Conservation (phyloP, 2,113 vertebrate genomes). For the Percina caprodes region DNA sequence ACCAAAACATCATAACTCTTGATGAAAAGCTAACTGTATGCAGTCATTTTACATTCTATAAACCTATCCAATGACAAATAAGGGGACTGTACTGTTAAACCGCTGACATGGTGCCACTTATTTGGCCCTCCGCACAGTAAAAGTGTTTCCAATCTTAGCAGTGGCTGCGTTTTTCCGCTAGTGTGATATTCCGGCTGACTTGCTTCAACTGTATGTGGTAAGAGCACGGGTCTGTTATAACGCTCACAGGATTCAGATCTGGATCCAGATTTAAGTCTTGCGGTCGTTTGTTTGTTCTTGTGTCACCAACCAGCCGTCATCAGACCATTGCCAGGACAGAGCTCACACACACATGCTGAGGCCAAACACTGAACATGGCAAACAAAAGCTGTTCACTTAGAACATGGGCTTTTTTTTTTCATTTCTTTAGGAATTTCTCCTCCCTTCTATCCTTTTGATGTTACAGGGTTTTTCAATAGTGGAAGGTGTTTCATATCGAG, state of each 20-base stretch:
- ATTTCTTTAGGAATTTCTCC: constrained; percentile 54
- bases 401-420: constrained; percentile 54
- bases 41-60: constrained; percentile 32
- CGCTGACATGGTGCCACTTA: constrained; percentile 23
- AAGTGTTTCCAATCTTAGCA: constrained; percentile 21
- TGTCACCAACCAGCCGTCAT: constrained; percentile 30
- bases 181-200: constrained; percentile 13
- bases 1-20: neutral
- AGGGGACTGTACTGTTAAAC: constrained; percentile 13
- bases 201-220: constrained; percentile 17
- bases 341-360: constrained; percentile 1
- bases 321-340: constrained; percentile 2
- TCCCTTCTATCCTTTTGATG: constrained; percentile 65
- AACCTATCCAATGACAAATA: constrained; percentile 24
- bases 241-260: constrained; percentile 15
- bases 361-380: constrained; percentile 37
- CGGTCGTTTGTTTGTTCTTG: constrained; percentile 19
- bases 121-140: constrained; percentile 14
- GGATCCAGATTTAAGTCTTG: constrained; percentile 14
- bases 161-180: constrained; percentile 2
- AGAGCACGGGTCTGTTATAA: neutral
- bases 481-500: constrained; percentile 83
- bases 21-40: neutral
- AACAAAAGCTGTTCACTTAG: constrained; percentile 55
- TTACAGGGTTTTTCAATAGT: constrained; percentile 64